Evolutionary conservation across 1,140 invertebrate genomes (phyloP), one percentile per base, ranked within the genome.

Genomic region (Papilio glaucus): DNA sequence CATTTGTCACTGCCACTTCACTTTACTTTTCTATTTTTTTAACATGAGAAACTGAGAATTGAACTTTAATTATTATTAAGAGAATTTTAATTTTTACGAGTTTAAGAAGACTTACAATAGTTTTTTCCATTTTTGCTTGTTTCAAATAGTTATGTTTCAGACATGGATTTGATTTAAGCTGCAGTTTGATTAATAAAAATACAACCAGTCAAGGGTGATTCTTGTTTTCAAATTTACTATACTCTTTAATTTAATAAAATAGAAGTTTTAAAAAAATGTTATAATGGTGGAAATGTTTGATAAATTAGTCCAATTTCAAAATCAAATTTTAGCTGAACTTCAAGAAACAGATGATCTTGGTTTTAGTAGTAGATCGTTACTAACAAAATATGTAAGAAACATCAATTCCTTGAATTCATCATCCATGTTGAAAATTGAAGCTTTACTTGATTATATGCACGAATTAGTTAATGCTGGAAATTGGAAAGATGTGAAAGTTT

Each of bases 381-480:
- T 92, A 63, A 69, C 78, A 26, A 71, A 76, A 57, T 84, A 81
- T 75, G 71, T 90, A 26, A 81, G 75, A 24, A 70, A 84, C 24
- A 74, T 75, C 0, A 71, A 78, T 38, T 57, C 68, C 24, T 72
- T 84, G 13, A 75, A 84, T 71, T 15, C 74, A 9, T 49, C 72
- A 63, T 81, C 77, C 53, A 18, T 71, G 4, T 33, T 81, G 6
- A 87, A 87, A 77, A 79, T 94, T 26, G 90, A 95, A 82, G 94
- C 94, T 38, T 93, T 97, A 70, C 89, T 97, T 53, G 96, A 97
- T 88, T 94, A 94, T 82, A 94, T 94, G 76, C 97, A 97, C 96
- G 97, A 98, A 90, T 92, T 95, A 79, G 93, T 98, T 12, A 97
- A 98, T 91, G 96, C 96, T 57, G 97, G 97, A 0, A 95, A 97